Evolutionary conservation across 2,888 invertebrate genomes (phyloP).

Genomic region (Sinodicranocentrus sp.): DNA sequence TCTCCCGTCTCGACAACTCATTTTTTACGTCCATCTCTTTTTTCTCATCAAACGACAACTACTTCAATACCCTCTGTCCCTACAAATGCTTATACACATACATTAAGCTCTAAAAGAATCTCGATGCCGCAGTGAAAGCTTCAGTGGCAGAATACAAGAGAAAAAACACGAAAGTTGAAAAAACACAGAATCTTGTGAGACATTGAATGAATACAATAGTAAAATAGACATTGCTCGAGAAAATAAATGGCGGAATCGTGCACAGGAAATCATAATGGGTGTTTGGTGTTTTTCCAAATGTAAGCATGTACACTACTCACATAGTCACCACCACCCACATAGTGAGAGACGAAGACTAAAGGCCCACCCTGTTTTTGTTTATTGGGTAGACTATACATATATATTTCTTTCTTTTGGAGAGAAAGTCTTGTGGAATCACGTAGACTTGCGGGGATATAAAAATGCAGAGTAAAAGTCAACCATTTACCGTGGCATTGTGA

Average conservation of each 20-base stretch:
- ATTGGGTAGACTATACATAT: no score
- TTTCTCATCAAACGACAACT: constrained; percentile 49
- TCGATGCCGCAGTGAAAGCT: constrained; percentile 21
- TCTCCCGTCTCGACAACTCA: constrained; percentile 56
- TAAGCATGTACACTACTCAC: constrained; percentile 12
- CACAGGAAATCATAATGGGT: constrained; percentile 46
- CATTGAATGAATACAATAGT: constrained; percentile 20
- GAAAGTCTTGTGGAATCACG: no score
- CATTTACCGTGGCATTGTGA: no score
- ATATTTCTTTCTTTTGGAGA: no score
- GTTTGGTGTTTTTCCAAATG: constrained; percentile 29
- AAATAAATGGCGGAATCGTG: constrained; percentile 45
- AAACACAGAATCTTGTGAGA: background rate
- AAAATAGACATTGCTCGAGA: constrained; percentile 9
- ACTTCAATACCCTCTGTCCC: constrained; percentile 15
- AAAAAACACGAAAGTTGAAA: constrained; percentile 20
- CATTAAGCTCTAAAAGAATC: constrained; percentile 32
- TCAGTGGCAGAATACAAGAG: constrained; percentile 8
- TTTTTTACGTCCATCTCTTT: constrained; percentile 57
- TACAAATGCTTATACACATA: no score
- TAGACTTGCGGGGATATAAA: no score
- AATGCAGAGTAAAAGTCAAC: no score
- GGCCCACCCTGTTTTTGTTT: no score
- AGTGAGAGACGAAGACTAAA: no score
- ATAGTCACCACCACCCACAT: no score